phyloP scores from a whole-genome alignment of 2,113 vertebrate genomes.

The Larimichthys polyactis region DNA sequence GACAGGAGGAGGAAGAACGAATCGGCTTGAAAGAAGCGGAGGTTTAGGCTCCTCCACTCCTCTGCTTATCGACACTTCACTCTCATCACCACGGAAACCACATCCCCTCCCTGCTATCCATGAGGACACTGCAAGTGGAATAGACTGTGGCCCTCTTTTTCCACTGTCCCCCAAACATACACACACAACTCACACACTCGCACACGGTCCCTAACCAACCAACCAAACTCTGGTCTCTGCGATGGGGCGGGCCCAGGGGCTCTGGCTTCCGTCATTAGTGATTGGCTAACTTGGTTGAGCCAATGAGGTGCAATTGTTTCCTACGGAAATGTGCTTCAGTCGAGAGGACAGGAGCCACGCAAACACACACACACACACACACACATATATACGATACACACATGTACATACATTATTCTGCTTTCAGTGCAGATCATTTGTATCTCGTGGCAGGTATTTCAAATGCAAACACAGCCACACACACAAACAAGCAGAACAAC shows the following conservation, averaged over 20 bases:
- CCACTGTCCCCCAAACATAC: constrained; percentile 38
- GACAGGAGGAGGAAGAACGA: constrained; percentile 94
- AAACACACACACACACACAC: constrained; percentile 28
- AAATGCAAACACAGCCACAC: constrained; percentile 28
- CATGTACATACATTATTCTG: constrained; percentile 40
- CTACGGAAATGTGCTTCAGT: constrained; percentile 87
- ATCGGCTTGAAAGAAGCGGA: constrained; percentile 88
- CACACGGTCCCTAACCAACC: constrained; percentile 36
- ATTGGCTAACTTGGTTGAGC: constrained; percentile 72
- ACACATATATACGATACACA: constrained; percentile 5
- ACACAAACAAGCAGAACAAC: constrained; percentile 22
- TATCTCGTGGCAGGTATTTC: constrained; percentile 49
- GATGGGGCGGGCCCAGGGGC: constrained; percentile 64
- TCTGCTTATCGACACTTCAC: constrained; percentile 87
- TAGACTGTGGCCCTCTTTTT: constrained; percentile 40
- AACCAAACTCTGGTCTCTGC: constrained; percentile 36
- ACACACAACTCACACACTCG: constrained; percentile 4
- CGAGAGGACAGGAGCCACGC: constrained; percentile 66
- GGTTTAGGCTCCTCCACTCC: constrained; percentile 85
- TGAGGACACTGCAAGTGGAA: constrained; percentile 72
- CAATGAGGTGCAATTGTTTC: constrained; percentile 88
- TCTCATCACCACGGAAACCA: constrained; percentile 86
- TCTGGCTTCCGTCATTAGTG: constrained; percentile 74
- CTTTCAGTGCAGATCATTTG: constrained; percentile 58
- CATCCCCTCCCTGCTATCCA: constrained; percentile 63